Evolutionary conservation across 2,888 invertebrate genomes (phyloP), one percentile per base, ranked within the genome.

Genomic region (Tholera decimalis): DNA sequence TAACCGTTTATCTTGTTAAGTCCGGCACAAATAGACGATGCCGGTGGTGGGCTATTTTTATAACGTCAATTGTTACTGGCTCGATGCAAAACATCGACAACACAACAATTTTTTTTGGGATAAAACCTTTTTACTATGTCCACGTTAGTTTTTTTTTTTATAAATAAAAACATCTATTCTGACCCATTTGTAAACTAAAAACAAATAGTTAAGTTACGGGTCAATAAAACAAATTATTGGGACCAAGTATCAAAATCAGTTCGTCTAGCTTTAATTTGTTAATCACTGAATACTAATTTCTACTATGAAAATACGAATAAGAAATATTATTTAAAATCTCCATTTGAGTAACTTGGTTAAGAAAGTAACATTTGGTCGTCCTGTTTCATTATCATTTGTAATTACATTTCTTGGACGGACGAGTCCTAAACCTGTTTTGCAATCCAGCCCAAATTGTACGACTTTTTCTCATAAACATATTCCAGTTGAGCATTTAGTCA

Each of bases 1-100:
- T 30, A 49, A 26, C 33, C 63, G 65, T 64, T 80, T 80, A 80
- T 76, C 76, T 70, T 73, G 70, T 80, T 77, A 69, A 65, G 56
- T 51, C 15, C 51, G 41, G 30, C 63, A 55, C 63, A 76, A 78
- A 75, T 78, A 78, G 77, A 72, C 54, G 44, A 61, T 65, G 65
- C 43, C 35, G 26, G 37, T 24, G 46, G 59, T 11, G 9, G 35
- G 49, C 33, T 67, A 75, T 80, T 75, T 78, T 60, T 78, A 64
- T 67, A 59, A 0, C 53, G 24, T 24, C 47, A 54, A 75, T 74
- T 74, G 70, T 62, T 67, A 54, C 43, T 56, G 20, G 33, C 35
- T 53, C 33, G 28, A 53, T 50, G 20, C 20, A 54, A 56, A 75
- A 70, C 57, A 62, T 62, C 33, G 46, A 35, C 41, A 43, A 50